Percentiles rank a stretch among this genome's conserved stretches.
These are phyloP conservation scores for Pandemis corylana DNA, from an alignment of 2,888 invertebrate genomes.

Conservation along the genomic window DNA sequence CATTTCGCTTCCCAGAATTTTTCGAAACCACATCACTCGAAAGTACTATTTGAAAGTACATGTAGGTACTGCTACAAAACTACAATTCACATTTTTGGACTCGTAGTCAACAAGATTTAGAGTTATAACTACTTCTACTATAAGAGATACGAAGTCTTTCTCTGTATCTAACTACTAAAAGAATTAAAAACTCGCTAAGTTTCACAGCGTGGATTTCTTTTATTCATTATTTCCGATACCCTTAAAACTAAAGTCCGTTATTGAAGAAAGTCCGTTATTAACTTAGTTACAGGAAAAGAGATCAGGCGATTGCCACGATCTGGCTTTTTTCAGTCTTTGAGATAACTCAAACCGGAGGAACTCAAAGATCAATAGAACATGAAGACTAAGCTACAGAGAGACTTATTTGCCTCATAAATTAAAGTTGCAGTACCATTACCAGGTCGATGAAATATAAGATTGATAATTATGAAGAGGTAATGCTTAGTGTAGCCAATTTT, in stretches of 20 bases:
- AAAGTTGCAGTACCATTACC: neutral
- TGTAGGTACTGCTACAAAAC: too few species aligned
- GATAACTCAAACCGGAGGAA: conserved; percentile 5
- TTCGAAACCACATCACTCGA: too few species aligned
- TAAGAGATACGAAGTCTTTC: too few species aligned
- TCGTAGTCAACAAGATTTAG: too few species aligned
- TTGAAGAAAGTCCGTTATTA: neutral
- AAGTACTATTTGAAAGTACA: too few species aligned
- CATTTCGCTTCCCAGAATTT: neutral
- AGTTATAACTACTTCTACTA: too few species aligned
- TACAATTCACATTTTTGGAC: too few species aligned
- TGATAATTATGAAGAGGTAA: too few species aligned
- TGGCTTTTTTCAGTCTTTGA: conserved; percentile 20
- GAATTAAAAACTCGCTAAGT: neutral
- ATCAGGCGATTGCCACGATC: neutral
- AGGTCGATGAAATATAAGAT: neutral
- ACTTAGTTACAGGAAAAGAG: neutral
- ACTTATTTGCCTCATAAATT: neutral
- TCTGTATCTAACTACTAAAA: neutral
- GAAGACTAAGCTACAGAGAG: neutral
- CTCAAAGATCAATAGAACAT: conserved; percentile 21
- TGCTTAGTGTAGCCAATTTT: too few species aligned
- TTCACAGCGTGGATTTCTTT: neutral
- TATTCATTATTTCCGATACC: neutral
- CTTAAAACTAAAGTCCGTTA: neutral